These are phyloP conservation scores for Anniella stebbinsi DNA, from an alignment of 2,797 vertebrate genomes.

Conservation along the genomic window DNA sequence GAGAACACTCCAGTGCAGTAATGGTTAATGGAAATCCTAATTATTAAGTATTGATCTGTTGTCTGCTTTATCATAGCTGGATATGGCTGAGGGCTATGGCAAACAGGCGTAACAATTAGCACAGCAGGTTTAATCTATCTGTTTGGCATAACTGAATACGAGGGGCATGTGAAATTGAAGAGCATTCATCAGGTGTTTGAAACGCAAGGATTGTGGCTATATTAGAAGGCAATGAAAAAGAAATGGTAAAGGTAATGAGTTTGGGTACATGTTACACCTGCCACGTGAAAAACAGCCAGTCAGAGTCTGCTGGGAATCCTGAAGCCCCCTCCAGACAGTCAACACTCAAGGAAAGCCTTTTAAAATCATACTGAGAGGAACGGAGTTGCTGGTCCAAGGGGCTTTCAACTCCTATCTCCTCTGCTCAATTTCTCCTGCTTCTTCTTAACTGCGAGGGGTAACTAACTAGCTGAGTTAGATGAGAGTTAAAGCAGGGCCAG, in stretches of 20 bases:
- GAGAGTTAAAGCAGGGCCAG: neutral
- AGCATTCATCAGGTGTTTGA: neutral
- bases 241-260: neutral
- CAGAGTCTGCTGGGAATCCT: neutral
- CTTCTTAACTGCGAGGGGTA: neutral
- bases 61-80: constrained; percentile 4
- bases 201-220: neutral
- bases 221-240: neutral
- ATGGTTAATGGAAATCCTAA: constrained; percentile 28
- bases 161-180: neutral
- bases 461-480: neutral
- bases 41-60: constrained; percentile 43
- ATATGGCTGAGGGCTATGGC: neutral
- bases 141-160: neutral
- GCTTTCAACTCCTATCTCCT: neutral
- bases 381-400: neutral
- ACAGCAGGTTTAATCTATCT: constrained; percentile 16
- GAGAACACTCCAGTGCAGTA: constrained; percentile 8
- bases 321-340: neutral
- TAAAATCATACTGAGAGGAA: neutral
- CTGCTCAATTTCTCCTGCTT: neutral
- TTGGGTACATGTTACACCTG: neutral
- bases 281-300: neutral
- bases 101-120: constrained; percentile 26
- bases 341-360: neutral